These are phyloP conservation scores for Tholera decimalis DNA, from an alignment of 2,888 invertebrate species.

Conservation along the genomic window DNA sequence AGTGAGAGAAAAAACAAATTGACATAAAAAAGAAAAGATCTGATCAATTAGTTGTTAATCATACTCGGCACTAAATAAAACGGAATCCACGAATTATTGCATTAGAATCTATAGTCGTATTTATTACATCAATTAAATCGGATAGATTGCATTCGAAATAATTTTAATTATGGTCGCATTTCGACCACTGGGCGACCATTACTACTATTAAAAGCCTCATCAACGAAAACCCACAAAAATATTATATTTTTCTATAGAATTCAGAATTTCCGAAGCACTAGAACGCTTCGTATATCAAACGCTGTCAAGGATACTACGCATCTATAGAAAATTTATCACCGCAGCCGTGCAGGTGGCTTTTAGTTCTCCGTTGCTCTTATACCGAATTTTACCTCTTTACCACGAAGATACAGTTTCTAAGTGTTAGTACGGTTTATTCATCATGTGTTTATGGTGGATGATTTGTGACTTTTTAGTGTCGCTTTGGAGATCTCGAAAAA, in stretches of 20 bases:
- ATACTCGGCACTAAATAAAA: too few species aligned
- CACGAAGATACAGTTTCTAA: constrained; percentile 42
- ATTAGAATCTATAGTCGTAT: too few species aligned
- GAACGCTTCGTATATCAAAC: constrained; percentile 64
- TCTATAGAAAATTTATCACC: constrained; percentile 64
- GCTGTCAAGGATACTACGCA: constrained; percentile 59
- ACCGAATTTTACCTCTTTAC: constrained; percentile 44
- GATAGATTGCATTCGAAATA: too few species aligned
- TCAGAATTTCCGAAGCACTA: constrained; percentile 50
- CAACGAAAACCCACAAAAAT: constrained; percentile 6
- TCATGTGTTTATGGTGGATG: constrained; percentile 19
- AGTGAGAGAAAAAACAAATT: too few species aligned
- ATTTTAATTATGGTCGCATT: too few species aligned
- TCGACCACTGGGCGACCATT: too few species aligned
- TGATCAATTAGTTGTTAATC: too few species aligned
- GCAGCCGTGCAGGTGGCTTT: constrained; percentile 67
- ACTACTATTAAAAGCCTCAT: not conserved
- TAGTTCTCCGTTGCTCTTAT: constrained; percentile 55
- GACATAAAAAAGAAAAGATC: too few species aligned
- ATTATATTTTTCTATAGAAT: constrained; percentile 45
- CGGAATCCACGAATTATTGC: too few species aligned
- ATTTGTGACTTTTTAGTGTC: constrained; percentile 16
- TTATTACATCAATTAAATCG: too few species aligned
- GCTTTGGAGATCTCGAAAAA: not conserved
- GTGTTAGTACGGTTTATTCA: constrained; percentile 30